Evolutionary conservation across 2,113 vertebrate species (phyloP), one percentile per base, ranked within the genome.

Genomic region (Tiliqua scincoides): DNA sequence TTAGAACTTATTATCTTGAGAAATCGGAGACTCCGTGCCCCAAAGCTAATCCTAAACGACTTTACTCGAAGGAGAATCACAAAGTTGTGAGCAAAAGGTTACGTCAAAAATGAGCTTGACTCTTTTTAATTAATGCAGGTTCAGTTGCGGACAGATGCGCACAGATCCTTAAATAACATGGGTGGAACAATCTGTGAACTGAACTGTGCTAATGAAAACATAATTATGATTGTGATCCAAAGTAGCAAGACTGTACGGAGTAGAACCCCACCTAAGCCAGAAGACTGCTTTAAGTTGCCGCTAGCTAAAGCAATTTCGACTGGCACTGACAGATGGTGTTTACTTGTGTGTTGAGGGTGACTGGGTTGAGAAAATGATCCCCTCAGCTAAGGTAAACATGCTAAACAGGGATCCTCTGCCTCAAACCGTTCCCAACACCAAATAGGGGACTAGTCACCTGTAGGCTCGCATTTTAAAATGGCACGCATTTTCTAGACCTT

Each of bases 401-500:
- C 43, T 48, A 48, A 48, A 48, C 43, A 48, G 8, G 43, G 43
- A 48, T 48, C 43, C 43, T 48, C 43, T 48, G 4, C 43, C 43
- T 48, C 43, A 4, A 48, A 48, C 4, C 4, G 43, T 48, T 8
- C 43, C 43, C 43, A 48, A 48, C 43, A 48, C 14, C 59, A 89
- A 2, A 77, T 2, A n/a, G n/a, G n/a, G n/a, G 63, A 11, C 23
- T 35, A 75, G 84, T 91, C 70, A 91, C 3, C 43, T 63, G 48
- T 48, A 48, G 43, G 43, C 43, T 48, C 4, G 27, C 79, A 63
- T 73, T 74, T 79, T n/a, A 85, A 84, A 48, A 78, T 30, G 52
- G 63, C 87, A 80, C 85, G 83, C 62, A 82, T 67, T 30, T 83
- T 61, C 52, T 23, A 86, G 63, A 73, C 11, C 25, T 88, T 85